Conservation (phyloP, 2,888 invertebrate genomes). For the Rhingia rostrata region DNA sequence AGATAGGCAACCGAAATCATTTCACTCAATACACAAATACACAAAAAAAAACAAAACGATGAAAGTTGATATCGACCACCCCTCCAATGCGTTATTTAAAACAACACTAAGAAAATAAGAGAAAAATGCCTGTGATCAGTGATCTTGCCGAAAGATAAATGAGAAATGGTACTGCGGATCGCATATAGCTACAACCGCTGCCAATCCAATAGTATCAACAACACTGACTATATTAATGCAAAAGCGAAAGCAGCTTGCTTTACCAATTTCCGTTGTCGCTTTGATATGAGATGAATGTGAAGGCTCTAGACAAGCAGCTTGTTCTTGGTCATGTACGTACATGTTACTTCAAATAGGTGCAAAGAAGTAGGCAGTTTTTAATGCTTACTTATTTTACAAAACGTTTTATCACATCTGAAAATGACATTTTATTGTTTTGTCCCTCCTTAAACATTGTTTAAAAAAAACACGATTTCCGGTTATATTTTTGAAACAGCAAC, state of each 20-base stretch:
- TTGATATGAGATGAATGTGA: constrained; percentile 7
- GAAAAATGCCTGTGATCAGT: constrained; percentile 52
- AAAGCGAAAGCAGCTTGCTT: constrained; percentile 61
- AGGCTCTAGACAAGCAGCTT: constrained; percentile 18
- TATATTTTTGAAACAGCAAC: neutral
- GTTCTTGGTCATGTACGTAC: too few species aligned
- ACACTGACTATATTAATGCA: constrained; percentile 7
- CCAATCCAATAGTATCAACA: neutral
- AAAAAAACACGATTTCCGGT: constrained; percentile 12
- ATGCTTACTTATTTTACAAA: neutral
- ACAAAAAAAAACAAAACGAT: constrained; percentile 10
- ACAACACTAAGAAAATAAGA: constrained; percentile 54
- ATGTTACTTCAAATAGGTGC: too few species aligned
- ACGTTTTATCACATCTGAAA: constrained; percentile 23
- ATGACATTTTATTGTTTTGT: constrained; percentile 10
- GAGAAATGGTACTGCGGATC: constrained; percentile 43
- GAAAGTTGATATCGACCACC: constrained; percentile 17
- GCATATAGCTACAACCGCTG: constrained; percentile 12
- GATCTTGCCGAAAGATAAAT: constrained; percentile 63
- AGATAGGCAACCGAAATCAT: constrained; percentile 34
- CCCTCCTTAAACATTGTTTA: neutral
- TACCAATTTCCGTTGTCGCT: constrained; percentile 50
- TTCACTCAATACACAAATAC: constrained; percentile 37
- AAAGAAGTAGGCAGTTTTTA: neutral
- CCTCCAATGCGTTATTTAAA: constrained; percentile 58